Conservation (phyloP, 2,888 invertebrate species). For the Laothoe populi region DNA sequence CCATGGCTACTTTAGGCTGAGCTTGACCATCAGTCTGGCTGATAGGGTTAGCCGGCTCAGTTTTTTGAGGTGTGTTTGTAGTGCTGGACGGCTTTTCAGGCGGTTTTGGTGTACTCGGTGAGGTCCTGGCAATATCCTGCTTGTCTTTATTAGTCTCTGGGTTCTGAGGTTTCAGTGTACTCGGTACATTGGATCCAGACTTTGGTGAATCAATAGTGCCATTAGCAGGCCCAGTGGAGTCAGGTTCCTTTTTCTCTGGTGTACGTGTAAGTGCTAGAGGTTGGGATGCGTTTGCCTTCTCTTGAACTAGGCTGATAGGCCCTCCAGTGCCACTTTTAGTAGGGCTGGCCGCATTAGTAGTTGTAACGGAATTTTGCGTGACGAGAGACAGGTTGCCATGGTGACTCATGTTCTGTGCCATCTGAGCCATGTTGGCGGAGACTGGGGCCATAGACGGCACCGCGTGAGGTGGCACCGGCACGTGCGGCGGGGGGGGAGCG, state of each 20-base stretch:
- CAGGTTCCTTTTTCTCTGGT: slow-evolving; percentile 77
- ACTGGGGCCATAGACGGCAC: slow-evolving; percentile 80
- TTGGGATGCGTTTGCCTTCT: slow-evolving; percentile 64
- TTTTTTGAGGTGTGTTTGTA: slow-evolving; percentile 67
- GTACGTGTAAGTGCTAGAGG: slow-evolving; percentile 77
- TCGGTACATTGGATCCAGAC: slow-evolving; percentile 60
- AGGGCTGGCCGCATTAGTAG: slow-evolving; percentile 62
- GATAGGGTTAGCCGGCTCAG: slow-evolving; percentile 55
- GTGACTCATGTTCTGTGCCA: slow-evolving; percentile 83
- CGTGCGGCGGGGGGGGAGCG: slow-evolving; percentile 58
- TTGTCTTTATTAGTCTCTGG: slow-evolving; percentile 73
- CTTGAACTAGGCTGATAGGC: slow-evolving; percentile 77
- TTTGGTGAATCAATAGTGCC: slow-evolving; percentile 77
- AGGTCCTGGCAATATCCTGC: slow-evolving; percentile 75
- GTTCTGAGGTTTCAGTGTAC: slow-evolving; percentile 68
- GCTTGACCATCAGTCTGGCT: slow-evolving; percentile 57
- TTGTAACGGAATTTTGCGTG: slow-evolving; percentile 68
- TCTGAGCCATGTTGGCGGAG: slow-evolving; percentile 80
- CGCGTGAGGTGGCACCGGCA: slow-evolving; percentile 59
- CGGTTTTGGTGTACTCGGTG: slow-evolving; percentile 77
- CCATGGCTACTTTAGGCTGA: slow-evolving; percentile 70
- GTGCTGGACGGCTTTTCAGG: slow-evolving; percentile 67
- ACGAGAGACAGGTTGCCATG: slow-evolving; percentile 79
- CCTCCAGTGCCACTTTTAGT: slow-evolving; percentile 68
- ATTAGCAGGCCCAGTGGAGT: slow-evolving; percentile 71